Base-by-base conservation (phyloP, 2,113 vertebrate species). In the Datnioides undecimradiatus region DNA sequence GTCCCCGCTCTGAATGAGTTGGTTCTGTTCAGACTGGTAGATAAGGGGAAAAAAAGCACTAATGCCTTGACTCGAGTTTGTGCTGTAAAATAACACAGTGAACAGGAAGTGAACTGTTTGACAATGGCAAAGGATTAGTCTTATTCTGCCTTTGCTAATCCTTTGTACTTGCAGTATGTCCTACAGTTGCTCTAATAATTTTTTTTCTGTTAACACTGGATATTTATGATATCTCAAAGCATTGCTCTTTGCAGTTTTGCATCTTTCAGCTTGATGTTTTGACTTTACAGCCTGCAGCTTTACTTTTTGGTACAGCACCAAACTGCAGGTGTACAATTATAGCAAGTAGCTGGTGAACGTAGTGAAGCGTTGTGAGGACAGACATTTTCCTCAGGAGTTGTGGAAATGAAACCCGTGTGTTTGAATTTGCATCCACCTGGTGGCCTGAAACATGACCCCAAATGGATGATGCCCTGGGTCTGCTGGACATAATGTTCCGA, bases 1-100 rank as follows among this genome's bases (percentile, higher is more conserved):
- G 17, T 38, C 48, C 8, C 25, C 43, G n/a, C 6, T 52, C 21
- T 73, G 25, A 80, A 34, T 31, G 40, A 70, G 38, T 74, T 40
- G 55, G 11, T 46, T 68, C 17, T 55, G 49, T 81, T 34, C 62
- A 62, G 19, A 41, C 25, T 2, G 25, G 48, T 13, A 23, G 31
- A 60, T 54, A 45, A 45, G 38, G 57, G 27, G 8, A 2, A 27
- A 33, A 40, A 71, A 33, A 14, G 9, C 38, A 25, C 45, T 3
- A 29, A 36, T 43, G 41, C 34, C 25, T 7, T 54, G 36, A 19
- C 14, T 52, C 58, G 52, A 16, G 7, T 9, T 11, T n/a, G 3
- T 52, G 19, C 34, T 63, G 17, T 29, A n/a, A 11, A 45, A 43
- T 6, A 3, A 36, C 23, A 7, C 25, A 46, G 25, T 1, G 17